Conservation (phyloP, 1,140 invertebrate species). For the Coptotermes formosanus region DNA sequence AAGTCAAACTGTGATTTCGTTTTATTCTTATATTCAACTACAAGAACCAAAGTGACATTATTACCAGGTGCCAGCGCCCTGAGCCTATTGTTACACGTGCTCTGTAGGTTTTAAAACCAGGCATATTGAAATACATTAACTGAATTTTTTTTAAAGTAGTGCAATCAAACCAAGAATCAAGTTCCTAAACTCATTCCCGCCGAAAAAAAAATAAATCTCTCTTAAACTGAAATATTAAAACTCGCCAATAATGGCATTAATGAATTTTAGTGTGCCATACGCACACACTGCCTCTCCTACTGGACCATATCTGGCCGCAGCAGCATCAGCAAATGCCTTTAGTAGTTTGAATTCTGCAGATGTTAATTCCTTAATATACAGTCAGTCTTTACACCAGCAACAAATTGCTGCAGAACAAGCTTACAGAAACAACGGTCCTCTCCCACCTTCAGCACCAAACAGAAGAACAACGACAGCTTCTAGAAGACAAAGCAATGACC, state of each 20-base stretch:
- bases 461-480: conserved; percentile 24
- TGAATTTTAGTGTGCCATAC: conserved; percentile 47
- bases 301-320: conserved; percentile 40
- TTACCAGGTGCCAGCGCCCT: no score
- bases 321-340: conserved; percentile 28
- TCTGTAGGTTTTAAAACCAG: no score
- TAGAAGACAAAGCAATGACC: conserved; percentile 18
- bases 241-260: conserved; percentile 43
- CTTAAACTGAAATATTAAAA: background rate
- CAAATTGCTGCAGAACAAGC: background rate
- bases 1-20: no score
- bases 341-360: conserved; percentile 39
- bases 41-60: background rate
- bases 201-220: no score
- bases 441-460: conserved; percentile 19
- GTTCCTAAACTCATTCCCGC: no score
- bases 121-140: no score
- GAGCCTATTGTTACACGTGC: no score
- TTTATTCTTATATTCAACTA: no score
- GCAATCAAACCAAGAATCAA: no score
- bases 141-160: no score
- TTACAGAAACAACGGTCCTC: conserved; percentile 6
- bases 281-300: conserved; percentile 44
- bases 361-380: conserved; percentile 40
- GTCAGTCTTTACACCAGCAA: conserved; percentile 38